These are phyloP conservation scores for Cephalopterus ornatus DNA, from an alignment of 2,113 vertebrate genomes.

Conservation along the genomic window DNA sequence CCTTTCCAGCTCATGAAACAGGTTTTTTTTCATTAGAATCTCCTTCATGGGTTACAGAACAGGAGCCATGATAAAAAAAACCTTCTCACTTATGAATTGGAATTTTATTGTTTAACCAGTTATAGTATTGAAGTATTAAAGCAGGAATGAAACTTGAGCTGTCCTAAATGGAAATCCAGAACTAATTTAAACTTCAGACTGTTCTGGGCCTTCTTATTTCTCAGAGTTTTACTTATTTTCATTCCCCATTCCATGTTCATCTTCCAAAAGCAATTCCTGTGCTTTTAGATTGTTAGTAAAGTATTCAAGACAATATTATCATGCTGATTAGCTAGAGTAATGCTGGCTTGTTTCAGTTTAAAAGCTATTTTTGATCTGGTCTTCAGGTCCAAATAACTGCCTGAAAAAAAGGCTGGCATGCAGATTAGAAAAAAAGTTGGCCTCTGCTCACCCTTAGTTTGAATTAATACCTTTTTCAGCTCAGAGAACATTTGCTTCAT, in stretches of 20 bases:
- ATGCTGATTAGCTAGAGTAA: background rate
- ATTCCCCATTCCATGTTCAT: background rate
- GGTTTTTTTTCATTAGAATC: background rate
- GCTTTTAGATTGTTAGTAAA: background rate
- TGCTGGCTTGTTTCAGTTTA: background rate
- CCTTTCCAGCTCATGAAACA: constrained; percentile 8
- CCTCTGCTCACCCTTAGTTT: background rate
- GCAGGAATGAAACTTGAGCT: background rate
- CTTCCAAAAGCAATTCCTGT: background rate
- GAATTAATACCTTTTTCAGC: background rate
- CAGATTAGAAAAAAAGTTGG: background rate
- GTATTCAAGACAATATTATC: background rate
- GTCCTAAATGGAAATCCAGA: background rate
- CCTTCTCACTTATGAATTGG: background rate
- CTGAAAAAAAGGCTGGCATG: background rate
- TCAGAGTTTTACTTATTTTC: background rate
- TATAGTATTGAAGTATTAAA: constrained; percentile 11
- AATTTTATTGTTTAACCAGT: background rate
- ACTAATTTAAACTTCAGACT: constrained; percentile 9
- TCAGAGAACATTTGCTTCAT: background rate
- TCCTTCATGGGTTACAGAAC: constrained; percentile 1
- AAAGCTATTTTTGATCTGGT: background rate
- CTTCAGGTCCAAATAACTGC: background rate
- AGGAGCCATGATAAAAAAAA: background rate
- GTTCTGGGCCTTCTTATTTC: background rate